A percentile compares a stretch with the other conserved stretches of the same genome.
phyloP scores from a whole-genome alignment of 2,888 invertebrate genomes.

The Lasioglossum malachurum region DNA sequence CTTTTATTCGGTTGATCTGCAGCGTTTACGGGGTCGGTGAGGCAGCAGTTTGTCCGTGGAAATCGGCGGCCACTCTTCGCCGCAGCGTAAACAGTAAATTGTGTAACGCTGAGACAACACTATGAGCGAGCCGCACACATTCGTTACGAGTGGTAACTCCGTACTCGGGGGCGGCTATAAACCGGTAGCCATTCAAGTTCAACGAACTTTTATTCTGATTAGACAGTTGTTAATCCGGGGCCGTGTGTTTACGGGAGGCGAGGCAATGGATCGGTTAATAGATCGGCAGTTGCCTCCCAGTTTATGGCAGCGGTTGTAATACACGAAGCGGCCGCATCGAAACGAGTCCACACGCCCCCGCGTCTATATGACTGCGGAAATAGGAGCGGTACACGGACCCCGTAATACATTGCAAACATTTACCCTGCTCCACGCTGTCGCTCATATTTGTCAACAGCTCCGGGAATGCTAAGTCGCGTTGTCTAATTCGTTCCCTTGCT shows the following conservation, averaged over 20 bases:
- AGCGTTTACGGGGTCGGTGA: neutral
- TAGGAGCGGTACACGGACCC: slow-evolving; percentile 62
- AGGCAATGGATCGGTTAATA: slow-evolving; percentile 40
- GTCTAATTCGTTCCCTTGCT: slow-evolving; percentile 46
- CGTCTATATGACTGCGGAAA: slow-evolving; percentile 58
- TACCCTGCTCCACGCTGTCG: slow-evolving; percentile 63
- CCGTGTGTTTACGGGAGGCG: slow-evolving; percentile 25
- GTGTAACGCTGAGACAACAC: neutral
- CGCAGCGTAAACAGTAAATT: slow-evolving; percentile 1
- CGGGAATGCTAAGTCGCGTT: slow-evolving; percentile 53
- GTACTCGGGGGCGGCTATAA: neutral
- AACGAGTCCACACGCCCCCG: slow-evolving; percentile 38
- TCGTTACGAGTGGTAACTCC: neutral
- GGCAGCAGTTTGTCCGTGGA: neutral
- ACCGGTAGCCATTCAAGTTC: slow-evolving; percentile 17
- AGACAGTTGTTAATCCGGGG: slow-evolving; percentile 20
- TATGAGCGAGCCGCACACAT: neutral
- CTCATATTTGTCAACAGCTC: slow-evolving; percentile 74
- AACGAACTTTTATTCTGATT: slow-evolving; percentile 26
- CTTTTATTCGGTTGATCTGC: neutral
- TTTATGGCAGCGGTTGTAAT: slow-evolving; percentile 44
- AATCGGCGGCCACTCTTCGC: neutral
- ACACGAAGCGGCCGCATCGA: slow-evolving; percentile 30
- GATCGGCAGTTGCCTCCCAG: slow-evolving; percentile 36
- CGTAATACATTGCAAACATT: slow-evolving; percentile 72